Base-by-base conservation (phyloP, 2,113 vertebrate genomes). In the Rhinoderma darwinii region DNA sequence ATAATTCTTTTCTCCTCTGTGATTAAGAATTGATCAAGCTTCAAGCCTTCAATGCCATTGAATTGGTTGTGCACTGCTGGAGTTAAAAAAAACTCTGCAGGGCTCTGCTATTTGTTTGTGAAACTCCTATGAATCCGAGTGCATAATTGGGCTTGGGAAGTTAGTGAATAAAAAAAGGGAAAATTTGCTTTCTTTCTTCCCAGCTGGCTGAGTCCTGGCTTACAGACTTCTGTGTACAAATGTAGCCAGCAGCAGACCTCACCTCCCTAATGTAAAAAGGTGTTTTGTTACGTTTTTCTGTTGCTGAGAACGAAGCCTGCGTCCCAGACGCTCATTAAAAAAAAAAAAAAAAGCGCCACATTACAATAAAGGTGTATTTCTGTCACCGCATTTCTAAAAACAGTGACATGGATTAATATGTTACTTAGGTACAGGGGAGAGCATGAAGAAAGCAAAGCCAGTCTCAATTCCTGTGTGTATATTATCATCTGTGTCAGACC, bases 101-200 rank as follows among this genome's bases (percentile, higher is more conserved):
- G 96, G 96, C 91, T 95, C 94, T 95, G 94, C 93, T 95, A 96
- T 97, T 96, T 97, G 96, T 97, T 97, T 96, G 95, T 95, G 96
- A 95, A 97, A 96, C 96, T 96, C 96, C 96, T 96, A 96, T 96
- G 95, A 97, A 96, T 97, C 96, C 96, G 96, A 96, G 96, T 96
- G 96, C 96, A 96, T 97, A 97, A 97, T 97, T 97, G 96, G 95
- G 94, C 96, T 82, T 96, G 95, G 94, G 95, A 97, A 96, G 96
- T 96, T 97, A 96, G 95, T 95, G 86, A 87, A 87, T 87, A 82
- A 74, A 87, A 79, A 79, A 86, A 82, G 61, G 78, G 63, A 75
- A 87, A 82, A 82, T 95, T 95, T 94, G 93, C 94, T 95, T 95
- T 94, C 94, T 95, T 95, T 92, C 94, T 94, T 95, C 95, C 94